Conservation (phyloP, 2,888 invertebrate genomes). For the Prostheceraeus crozeri region DNA sequence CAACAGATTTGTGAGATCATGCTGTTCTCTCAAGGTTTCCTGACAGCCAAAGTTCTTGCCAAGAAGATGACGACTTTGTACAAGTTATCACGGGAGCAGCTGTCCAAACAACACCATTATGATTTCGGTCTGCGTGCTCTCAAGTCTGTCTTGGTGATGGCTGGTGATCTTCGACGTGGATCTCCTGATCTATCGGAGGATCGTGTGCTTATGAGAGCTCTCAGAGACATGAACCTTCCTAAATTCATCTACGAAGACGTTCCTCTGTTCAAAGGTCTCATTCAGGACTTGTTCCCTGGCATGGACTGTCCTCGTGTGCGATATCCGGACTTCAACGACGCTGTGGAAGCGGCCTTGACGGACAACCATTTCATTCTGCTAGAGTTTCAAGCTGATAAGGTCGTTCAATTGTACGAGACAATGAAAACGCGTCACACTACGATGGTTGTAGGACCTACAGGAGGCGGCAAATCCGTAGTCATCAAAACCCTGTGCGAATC, state of each 20-base stretch:
- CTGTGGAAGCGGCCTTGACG: constrained; percentile 66
- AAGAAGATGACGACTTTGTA: constrained; percentile 89
- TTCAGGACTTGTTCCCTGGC: constrained; percentile 80
- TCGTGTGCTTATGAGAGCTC: constrained; percentile 78
- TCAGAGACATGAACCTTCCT: constrained; percentile 83
- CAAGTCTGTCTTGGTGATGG: constrained; percentile 83
- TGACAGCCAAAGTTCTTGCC: constrained; percentile 63
- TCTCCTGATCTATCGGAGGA: constrained; percentile 73
- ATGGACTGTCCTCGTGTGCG: constrained; percentile 77
- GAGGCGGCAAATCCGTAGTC: constrained; percentile 81
- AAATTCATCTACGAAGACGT: constrained; percentile 87
- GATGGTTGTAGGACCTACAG: constrained; percentile 85
- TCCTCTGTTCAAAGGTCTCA: constrained; percentile 76
- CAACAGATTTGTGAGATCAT: constrained; percentile 86
- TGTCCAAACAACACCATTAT: constrained; percentile 85
- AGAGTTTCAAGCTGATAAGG: constrained; percentile 72
- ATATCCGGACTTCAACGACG: constrained; percentile 75
- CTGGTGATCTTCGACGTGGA: constrained; percentile 73
- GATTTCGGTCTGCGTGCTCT: constrained; percentile 84
- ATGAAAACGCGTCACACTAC: constrained; percentile 87
- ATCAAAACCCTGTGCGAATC: constrained; percentile 70
- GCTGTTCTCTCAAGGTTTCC: constrained; percentile 68
- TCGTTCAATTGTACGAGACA: constrained; percentile 81
- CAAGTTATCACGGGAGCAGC: constrained; percentile 73
- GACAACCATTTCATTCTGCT: constrained; percentile 66